These are phyloP conservation scores for Campaea margaritaria DNA, from an alignment of 2,888 invertebrate species.

Conservation along the genomic window DNA sequence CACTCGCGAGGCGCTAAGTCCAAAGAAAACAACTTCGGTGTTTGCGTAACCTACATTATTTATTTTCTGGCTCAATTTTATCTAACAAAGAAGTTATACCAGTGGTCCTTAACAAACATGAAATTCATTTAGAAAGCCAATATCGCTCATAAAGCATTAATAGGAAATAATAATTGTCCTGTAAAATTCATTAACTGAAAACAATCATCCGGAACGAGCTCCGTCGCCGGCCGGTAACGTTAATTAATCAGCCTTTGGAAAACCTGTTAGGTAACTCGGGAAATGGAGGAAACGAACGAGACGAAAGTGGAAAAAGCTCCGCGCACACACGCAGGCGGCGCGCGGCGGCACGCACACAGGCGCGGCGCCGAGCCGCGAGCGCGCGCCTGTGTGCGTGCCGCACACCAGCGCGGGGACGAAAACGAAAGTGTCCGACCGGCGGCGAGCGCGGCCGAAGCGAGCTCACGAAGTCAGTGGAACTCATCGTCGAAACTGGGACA, in stretches of 20 bases:
- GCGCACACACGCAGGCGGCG: constrained; percentile 6
- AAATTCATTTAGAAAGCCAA: constrained; percentile 16
- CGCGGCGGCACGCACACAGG: constrained; percentile 20
- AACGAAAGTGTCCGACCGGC: constrained; percentile 83
- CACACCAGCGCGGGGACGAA: constrained; percentile 74
- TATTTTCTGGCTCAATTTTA: constrained; percentile 2
- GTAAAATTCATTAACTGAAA: constrained; percentile 46
- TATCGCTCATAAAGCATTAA: constrained; percentile 30
- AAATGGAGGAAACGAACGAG: constrained; percentile 79
- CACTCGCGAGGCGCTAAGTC: constrained; percentile 1
- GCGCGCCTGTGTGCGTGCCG: constrained; percentile 45
- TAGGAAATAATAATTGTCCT: constrained; percentile 43
- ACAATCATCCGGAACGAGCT: constrained; percentile 45
- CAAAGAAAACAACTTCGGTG: constrained; percentile 1
- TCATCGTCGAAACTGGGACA: constrained; percentile 87
- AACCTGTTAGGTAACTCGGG: constrained; percentile 78
- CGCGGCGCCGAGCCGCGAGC: constrained; percentile 45
- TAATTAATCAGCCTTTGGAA: constrained; percentile 63
- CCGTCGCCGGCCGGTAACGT: constrained; percentile 36
- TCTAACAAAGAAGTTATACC: neutral
- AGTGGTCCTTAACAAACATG: neutral
- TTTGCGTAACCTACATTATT: constrained; percentile 8
- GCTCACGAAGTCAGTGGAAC: constrained; percentile 85
- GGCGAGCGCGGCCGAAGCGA: constrained; percentile 82
- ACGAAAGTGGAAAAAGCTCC: constrained; percentile 82